Conservation (phyloP, 2,113 vertebrate genomes). For the Gadus macrocephalus region DNA sequence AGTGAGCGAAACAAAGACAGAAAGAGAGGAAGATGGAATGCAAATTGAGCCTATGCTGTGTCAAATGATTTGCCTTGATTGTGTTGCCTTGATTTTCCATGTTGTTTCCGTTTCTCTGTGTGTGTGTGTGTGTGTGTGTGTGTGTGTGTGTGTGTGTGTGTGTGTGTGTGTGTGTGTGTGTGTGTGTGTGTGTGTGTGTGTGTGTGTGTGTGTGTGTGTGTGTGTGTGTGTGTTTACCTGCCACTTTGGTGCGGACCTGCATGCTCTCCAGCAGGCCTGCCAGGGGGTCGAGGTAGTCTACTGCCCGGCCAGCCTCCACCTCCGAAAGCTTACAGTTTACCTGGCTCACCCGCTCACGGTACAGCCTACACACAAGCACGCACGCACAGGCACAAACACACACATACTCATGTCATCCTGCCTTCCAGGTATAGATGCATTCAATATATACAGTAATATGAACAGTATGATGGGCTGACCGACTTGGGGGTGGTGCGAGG, state of each 20-base stretch:
- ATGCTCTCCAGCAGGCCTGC: slow-evolving; percentile 90
- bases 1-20: slow-evolving; percentile 3
- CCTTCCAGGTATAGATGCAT: too few relatives aligned
- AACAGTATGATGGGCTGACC: not conserved
- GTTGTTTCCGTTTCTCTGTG: too few relatives aligned
- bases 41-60: not conserved
- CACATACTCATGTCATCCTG: too few relatives aligned
- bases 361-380: slow-evolving; percentile 72
- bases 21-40: not conserved
- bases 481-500: not conserved
- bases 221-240: slow-evolving; percentile 68
- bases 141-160: slow-evolving; percentile 24
- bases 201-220: slow-evolving; percentile 1
- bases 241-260: slow-evolving; percentile 90
- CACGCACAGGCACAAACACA: not conserved
- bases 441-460: too few relatives aligned
- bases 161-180: slow-evolving; percentile 12
- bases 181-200: not conserved
- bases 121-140: not conserved
- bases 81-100: too few relatives aligned
- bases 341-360: slow-evolving; percentile 87
- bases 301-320: slow-evolving; percentile 86
- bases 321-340: slow-evolving; percentile 89
- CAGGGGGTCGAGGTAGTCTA: slow-evolving; percentile 89
- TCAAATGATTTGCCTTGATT: not conserved